phyloP scores from a whole-genome alignment of 2,888 invertebrate genomes.

The Cosmopolites sordidus region DNA sequence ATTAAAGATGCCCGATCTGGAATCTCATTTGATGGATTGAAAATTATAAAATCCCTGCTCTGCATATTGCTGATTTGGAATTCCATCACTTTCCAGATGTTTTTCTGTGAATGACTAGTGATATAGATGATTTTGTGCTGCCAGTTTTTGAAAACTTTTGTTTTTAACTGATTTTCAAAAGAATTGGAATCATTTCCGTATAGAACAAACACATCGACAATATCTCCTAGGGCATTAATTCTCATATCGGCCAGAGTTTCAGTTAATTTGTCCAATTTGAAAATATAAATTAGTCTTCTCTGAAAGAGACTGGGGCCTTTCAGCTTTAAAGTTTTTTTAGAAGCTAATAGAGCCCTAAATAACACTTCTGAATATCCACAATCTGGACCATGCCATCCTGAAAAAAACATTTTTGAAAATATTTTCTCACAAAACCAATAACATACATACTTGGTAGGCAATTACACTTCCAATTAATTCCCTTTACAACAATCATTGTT shows the following conservation, averaged over 20 bases:
- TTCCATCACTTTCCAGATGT: slow-evolving; percentile 48
- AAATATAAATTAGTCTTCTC: slow-evolving; percentile 56
- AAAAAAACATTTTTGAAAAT: slow-evolving; percentile 3
- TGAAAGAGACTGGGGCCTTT: slow-evolving; percentile 48
- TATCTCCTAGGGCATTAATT: slow-evolving; percentile 55
- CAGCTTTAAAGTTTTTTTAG: slow-evolving; percentile 49
- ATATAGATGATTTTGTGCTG: slow-evolving; percentile 56
- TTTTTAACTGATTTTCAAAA: slow-evolving; percentile 49
- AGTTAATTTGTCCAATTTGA: slow-evolving; percentile 53
- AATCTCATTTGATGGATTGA: slow-evolving; percentile 57
- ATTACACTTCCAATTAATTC: slow-evolving; percentile 50
- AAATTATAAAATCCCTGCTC: slow-evolving; percentile 57
- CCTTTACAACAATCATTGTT: slow-evolving; percentile 42
- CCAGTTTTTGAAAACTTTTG: slow-evolving; percentile 50
- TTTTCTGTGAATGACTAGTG: slow-evolving; percentile 38
- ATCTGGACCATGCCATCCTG: slow-evolving; percentile 61
- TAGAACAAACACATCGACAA: slow-evolving; percentile 63
- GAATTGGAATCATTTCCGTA: slow-evolving; percentile 48
- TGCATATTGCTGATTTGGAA: slow-evolving; percentile 47
- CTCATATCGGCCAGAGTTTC: slow-evolving; percentile 58
- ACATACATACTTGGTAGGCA: slow-evolving; percentile 47
- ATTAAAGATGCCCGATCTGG: slow-evolving; percentile 59
- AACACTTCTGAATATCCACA: slow-evolving; percentile 65
- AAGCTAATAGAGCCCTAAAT: slow-evolving; percentile 60
- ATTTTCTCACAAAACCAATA: too few species aligned